A percentile compares a stretch with the other conserved stretches of the same genome.
Evolutionary conservation across 64 coral and sea anemone genomes (phyloP).

Genomic region (Exaiptasia diaphana): DNA sequence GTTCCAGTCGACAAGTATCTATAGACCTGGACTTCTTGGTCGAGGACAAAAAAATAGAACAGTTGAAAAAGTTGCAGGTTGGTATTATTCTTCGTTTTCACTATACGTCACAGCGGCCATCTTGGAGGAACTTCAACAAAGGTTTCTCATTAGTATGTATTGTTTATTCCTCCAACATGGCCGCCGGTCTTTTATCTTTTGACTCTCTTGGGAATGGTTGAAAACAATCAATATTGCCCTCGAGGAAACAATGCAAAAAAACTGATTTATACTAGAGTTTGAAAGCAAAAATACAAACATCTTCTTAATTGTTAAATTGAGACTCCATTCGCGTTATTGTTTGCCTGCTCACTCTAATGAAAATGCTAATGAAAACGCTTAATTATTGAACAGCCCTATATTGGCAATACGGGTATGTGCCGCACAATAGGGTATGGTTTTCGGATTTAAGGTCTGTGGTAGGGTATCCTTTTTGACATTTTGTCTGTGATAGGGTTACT

Average conservation of each 20-base stretch:
- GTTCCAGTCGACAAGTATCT: constrained; percentile 77
- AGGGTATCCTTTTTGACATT: neutral
- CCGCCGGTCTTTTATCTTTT: neutral
- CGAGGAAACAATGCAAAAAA: neutral
- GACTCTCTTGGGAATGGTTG: neutral
- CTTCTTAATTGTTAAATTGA: no score
- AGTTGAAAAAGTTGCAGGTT: constrained; percentile 78
- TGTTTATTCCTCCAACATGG: no score
- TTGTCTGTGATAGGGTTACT: neutral
- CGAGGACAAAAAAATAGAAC: constrained; percentile 72
- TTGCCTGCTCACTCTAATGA: no score
- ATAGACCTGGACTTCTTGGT: constrained; percentile 78
- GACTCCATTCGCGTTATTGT: no score
- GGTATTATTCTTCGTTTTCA: neutral
- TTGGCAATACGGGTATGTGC: neutral
- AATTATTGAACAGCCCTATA: neutral
- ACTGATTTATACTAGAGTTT: no score
- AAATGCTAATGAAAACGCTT: no score
- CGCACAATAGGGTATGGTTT: neutral
- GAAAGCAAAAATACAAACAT: no score
- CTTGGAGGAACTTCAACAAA: neutral
- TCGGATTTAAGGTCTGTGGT: neutral
- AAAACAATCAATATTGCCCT: neutral
- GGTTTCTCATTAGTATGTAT: no score
- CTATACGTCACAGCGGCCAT: neutral